These are phyloP conservation scores for Drosophila mulleri DNA, from an alignment of 2,888 invertebrate species.

Conservation along the genomic window DNA sequence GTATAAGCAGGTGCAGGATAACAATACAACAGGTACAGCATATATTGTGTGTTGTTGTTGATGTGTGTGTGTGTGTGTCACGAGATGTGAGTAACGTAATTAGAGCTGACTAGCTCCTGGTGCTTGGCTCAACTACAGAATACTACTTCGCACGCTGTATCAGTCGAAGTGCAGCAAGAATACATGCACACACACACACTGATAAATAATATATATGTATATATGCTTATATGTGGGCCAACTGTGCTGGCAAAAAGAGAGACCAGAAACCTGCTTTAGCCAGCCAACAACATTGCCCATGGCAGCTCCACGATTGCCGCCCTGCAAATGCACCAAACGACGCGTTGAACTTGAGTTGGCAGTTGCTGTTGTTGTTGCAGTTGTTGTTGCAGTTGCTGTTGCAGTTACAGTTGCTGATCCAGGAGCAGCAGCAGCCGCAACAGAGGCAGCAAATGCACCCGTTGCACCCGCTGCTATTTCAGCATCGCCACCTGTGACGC, in stretches of 20 bases:
- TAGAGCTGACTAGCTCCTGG: conserved; percentile 27
- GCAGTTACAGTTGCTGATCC: background rate
- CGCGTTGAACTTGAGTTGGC: conserved; percentile 65
- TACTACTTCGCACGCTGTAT: background rate
- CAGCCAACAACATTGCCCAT: conserved; percentile 92
- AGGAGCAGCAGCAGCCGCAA: background rate
- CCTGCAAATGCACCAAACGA: conserved; percentile 87
- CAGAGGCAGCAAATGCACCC: conserved; percentile 8
- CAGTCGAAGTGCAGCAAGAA: conserved; percentile 22
- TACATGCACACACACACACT: background rate
- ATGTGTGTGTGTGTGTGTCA: background rate
- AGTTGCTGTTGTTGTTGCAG: conserved; percentile 2
- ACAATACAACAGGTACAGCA: conserved; percentile 23
- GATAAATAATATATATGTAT: background rate
- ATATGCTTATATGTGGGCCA: background rate
- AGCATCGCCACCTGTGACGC: conserved; percentile 20
- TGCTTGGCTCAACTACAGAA: conserved; percentile 9
- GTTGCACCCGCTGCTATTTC: conserved; percentile 5
- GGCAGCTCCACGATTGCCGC: conserved; percentile 86
- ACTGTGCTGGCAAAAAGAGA: conserved; percentile 12
- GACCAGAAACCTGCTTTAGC: conserved; percentile 89
- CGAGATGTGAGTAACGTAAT: conserved; percentile 28
- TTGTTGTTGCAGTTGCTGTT: background rate
- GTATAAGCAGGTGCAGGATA: conserved; percentile 29
- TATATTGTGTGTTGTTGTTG: background rate